Conservation (phyloP, 2,888 invertebrate species). For the Cordylochernes scorpioides region DNA sequence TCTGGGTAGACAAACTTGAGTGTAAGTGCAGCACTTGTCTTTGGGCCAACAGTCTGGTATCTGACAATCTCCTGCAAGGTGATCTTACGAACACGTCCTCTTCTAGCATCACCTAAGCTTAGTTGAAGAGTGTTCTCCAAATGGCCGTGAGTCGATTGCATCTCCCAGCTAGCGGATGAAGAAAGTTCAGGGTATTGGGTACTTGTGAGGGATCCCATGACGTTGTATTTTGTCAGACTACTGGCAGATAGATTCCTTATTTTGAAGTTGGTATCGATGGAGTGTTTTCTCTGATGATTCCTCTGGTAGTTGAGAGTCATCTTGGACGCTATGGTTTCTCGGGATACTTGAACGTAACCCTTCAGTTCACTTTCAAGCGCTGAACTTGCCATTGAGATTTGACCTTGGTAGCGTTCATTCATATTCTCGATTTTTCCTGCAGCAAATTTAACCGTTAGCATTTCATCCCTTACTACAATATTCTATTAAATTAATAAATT, state of each 20-base stretch:
- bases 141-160: conserved; percentile 10
- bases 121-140: conserved; percentile 8
- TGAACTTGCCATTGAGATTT: conserved; percentile 8
- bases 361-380: conserved; percentile 8
- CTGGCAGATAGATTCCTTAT: conserved; percentile 8
- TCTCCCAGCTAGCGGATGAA: conserved; percentile 8
- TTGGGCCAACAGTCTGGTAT: conserved; percentile 5
- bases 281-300: conserved; percentile 7
- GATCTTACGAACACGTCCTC: conserved; percentile 9
- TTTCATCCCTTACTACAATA: too few relatives aligned
- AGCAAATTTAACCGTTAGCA: too few relatives aligned
- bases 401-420: conserved; percentile 8
- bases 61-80: conserved; percentile 9
- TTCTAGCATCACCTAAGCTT: conserved; percentile 7
- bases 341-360: conserved; percentile 9
- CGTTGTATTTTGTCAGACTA: conserved; percentile 7
- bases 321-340: conserved; percentile 7
- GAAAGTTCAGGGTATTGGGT: conserved; percentile 10
- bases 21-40: conserved; percentile 6
- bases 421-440: too few relatives aligned
- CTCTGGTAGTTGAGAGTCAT: conserved; percentile 10
- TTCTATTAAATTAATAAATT: too few relatives aligned
- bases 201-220: conserved; percentile 7
- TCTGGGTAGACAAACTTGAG: conserved; percentile 9
- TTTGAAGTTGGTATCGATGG: conserved; percentile 9